Percentiles rank a stretch among this genome's conserved stretches.
phyloP scores from a whole-genome alignment of 53 echinoderm and acorn worm species.

The Holothuria scabra region DNA sequence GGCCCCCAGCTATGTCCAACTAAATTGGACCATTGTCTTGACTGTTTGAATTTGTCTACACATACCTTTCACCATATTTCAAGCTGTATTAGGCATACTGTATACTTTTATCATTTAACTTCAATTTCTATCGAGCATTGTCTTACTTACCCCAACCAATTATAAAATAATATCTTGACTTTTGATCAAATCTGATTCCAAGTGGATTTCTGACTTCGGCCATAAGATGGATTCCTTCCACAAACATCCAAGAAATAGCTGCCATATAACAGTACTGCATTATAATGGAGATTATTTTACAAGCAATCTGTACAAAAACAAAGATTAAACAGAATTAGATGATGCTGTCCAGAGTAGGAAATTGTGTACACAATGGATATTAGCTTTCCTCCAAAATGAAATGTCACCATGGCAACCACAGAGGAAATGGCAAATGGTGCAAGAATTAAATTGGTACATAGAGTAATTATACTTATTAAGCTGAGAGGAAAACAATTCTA shows the following conservation, averaged over 20 bases:
- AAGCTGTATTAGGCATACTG: too few species aligned
- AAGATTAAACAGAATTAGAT: neutral
- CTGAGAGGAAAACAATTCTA: too few species aligned
- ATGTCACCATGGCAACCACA: neutral
- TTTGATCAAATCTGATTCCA: constrained; percentile 65
- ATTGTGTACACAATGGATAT: neutral
- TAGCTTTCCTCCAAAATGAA: neutral
- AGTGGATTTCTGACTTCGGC: constrained; percentile 66
- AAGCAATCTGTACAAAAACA: constrained; percentile 32
- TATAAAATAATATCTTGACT: constrained; percentile 77
- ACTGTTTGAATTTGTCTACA: too few species aligned
- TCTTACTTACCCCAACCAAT: constrained; percentile 78
- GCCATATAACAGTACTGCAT: constrained; percentile 85
- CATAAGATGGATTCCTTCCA: constrained; percentile 67
- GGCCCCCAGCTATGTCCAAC: too few species aligned
- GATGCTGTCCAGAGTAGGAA: neutral
- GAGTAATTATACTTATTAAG: too few species aligned
- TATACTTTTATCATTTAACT: too few species aligned
- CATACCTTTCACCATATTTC: too few species aligned
- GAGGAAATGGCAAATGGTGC: too few species aligned
- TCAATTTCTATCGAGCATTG: too few species aligned
- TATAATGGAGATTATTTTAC: constrained; percentile 54
- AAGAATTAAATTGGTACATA: too few species aligned
- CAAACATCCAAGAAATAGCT: constrained; percentile 74
- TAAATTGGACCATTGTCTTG: too few species aligned